Conservation (phyloP, 2,888 invertebrate genomes). For the Diplazon laetatorius region DNA sequence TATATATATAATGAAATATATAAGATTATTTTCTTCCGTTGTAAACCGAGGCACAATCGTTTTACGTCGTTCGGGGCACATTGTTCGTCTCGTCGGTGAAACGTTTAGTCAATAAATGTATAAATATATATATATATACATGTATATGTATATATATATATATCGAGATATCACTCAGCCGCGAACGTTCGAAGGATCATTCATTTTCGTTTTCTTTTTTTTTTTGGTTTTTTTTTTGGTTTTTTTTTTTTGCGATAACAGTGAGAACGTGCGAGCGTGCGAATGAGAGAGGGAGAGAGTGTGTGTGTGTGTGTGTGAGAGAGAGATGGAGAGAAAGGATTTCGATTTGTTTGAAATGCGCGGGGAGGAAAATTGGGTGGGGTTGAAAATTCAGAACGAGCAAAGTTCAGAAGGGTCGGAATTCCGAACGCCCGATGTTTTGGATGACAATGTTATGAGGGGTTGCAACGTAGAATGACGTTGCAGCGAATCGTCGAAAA, state of each 20-base stretch:
- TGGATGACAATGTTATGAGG: too few species aligned
- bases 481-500: too few species aligned
- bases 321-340: background rate
- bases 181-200: constrained; percentile 57
- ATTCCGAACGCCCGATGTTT: too few species aligned
- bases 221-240: too few species aligned
- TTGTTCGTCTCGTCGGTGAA: constrained; percentile 65
- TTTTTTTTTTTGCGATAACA: background rate
- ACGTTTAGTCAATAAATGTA: constrained; percentile 76
- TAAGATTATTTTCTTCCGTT: constrained; percentile 76
- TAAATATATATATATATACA: too few species aligned
- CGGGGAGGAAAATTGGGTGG: too few species aligned
- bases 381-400: too few species aligned
- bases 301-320: constrained; percentile 50
- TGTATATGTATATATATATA: too few species aligned
- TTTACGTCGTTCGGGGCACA: constrained; percentile 63
- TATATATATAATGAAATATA: constrained; percentile 49
- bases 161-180: constrained; percentile 67
- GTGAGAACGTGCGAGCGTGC: constrained; percentile 62
- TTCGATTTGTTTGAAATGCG: constrained; percentile 37
- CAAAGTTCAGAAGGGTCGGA: too few species aligned
- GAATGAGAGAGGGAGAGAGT: constrained; percentile 12
- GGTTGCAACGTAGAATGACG: too few species aligned
- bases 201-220: constrained; percentile 7
- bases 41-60: constrained; percentile 75